These are phyloP conservation scores for Melanotaenia nigrans DNA, from an alignment of 2,797 vertebrate genomes.

Conservation along the genomic window DNA sequence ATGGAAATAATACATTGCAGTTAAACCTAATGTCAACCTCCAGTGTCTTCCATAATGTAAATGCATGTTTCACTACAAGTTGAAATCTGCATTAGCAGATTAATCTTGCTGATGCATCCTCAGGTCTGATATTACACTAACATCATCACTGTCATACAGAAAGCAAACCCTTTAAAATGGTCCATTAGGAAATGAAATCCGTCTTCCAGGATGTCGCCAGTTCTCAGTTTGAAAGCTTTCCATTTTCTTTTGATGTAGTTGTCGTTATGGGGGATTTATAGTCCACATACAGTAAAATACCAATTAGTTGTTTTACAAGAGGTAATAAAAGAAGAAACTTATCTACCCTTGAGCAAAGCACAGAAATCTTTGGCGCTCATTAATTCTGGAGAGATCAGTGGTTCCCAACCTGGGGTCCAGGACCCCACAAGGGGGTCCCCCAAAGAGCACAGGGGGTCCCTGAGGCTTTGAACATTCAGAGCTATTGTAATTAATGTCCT, in stretches of 20 bases:
- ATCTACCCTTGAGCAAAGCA: conserved; percentile 27
- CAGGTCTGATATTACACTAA: conserved; percentile 35
- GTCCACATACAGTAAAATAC: neutral
- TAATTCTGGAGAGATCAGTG: neutral
- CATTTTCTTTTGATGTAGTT: neutral
- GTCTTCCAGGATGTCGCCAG: neutral
- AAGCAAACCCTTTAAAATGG: conserved; percentile 17
- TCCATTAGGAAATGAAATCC: conserved; percentile 6
- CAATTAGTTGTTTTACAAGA: neutral
- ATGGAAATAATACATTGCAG: conserved; percentile 10
- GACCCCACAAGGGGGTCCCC: no score
- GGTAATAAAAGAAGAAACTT: neutral
- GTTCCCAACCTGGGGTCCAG: no score
- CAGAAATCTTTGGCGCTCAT: neutral
- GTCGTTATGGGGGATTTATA: neutral
- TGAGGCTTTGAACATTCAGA: no score
- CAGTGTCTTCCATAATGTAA: conserved; percentile 9
- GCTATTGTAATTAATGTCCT: no score
- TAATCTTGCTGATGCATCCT: conserved; percentile 41
- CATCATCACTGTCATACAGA: conserved; percentile 30
- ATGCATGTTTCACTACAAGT: conserved; percentile 42
- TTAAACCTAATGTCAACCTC: conserved; percentile 33
- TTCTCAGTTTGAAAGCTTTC: neutral
- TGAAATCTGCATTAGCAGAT: conserved; percentile 49
- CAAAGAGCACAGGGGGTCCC: no score